Conservation (phyloP, 2,797 vertebrate species). For the Danio aesculapii region DNA sequence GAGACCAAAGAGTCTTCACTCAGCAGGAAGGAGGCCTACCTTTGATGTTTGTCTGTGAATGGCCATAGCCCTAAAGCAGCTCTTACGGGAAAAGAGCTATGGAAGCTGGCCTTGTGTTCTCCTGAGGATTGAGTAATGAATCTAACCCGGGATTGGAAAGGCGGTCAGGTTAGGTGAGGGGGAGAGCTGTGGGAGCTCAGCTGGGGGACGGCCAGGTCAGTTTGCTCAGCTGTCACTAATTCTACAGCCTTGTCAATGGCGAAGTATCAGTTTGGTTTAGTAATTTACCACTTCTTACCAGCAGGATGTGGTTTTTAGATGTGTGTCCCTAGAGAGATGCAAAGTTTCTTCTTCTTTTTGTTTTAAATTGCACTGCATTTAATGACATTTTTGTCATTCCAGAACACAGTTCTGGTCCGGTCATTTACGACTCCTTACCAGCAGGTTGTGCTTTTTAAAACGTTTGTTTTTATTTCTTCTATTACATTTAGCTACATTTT, state of each 20-base stretch:
- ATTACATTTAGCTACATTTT: no score
- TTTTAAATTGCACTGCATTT: no score
- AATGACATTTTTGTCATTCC: no score
- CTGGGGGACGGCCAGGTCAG: conserved; percentile 51
- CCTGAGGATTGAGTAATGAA: conserved; percentile 38
- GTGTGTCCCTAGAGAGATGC: background rate
- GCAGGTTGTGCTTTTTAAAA: no score
- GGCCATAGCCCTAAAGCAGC: background rate
- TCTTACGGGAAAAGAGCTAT: conserved; percentile 29
- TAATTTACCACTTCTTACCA: conserved; percentile 33
- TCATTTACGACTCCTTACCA: no score
- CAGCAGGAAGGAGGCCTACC: conserved; percentile 33
- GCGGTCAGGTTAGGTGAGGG: conserved; percentile 37
- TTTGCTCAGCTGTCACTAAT: conserved; percentile 70
- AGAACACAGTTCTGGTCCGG: no score
- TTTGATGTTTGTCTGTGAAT: conserved; percentile 25
- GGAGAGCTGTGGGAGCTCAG: conserved; percentile 34
- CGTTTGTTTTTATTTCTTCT: no score
- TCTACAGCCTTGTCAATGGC: conserved; percentile 7
- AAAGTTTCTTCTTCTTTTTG: no score
- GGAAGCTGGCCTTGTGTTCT: conserved; percentile 21
- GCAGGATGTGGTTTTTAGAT: conserved; percentile 7
- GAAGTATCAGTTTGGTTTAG: conserved; percentile 38
- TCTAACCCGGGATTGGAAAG: conserved; percentile 45
- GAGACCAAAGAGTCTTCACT: background rate